These are phyloP conservation scores for Tiaroga cobitis DNA, from an alignment of 2,797 vertebrate species.

Conservation along the genomic window DNA sequence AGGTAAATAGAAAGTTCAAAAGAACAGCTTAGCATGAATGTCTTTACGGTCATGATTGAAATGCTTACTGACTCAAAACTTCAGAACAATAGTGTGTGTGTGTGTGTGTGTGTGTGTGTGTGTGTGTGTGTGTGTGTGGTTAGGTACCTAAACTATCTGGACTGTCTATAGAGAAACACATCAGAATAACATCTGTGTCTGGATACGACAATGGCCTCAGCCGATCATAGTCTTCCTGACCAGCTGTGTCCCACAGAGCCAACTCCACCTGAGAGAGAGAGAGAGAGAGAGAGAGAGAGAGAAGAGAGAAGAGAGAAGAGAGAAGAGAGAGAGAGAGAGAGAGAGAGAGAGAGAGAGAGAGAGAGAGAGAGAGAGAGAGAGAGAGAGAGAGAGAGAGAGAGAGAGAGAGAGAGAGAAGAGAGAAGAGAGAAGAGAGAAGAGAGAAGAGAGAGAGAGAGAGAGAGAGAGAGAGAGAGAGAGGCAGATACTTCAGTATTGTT, in stretches of 20 bases:
- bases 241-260: conserved; percentile 96
- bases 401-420: conserved; percentile 6
- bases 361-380: not conserved
- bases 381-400: not conserved
- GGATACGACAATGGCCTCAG: conserved; percentile 96
- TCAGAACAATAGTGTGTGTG: not conserved
- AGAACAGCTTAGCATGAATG: too few relatives aligned
- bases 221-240: conserved; percentile 96
- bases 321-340: not conserved
- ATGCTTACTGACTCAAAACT: not conserved
- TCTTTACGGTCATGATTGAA: not conserved
- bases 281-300: not conserved
- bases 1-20: not conserved
- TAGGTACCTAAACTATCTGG: conserved; percentile 92
- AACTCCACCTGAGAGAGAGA: conserved; percentile 88
- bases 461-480: not conserved
- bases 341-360: not conserved
- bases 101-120: too few relatives aligned
- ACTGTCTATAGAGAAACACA: conserved; percentile 98
- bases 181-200: conserved; percentile 96
- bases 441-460: conserved; percentile 43
- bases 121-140: not conserved
- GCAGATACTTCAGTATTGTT: not conserved
- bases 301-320: too few relatives aligned
- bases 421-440: conserved; percentile 22